phyloP scores from a whole-genome alignment of 2,113 vertebrate species.

The Sapayoa aenigma region DNA sequence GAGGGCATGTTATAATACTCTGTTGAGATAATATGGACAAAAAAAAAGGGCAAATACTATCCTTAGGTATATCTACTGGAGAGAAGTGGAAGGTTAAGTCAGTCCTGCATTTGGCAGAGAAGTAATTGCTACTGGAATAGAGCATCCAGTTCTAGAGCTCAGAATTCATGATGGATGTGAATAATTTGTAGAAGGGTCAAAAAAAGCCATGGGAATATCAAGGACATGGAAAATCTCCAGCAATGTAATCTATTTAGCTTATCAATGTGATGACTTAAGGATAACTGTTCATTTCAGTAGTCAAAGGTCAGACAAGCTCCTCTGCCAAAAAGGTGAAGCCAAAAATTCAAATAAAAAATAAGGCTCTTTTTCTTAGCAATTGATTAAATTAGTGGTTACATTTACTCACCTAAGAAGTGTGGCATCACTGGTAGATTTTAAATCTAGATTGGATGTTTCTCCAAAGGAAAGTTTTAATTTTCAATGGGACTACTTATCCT shows the following conservation, averaged over 20 bases:
- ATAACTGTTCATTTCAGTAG: background rate
- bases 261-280: background rate
- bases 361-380: background rate
- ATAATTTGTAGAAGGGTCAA: constrained; percentile 51
- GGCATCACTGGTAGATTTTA: background rate
- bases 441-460: background rate
- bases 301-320: background rate
- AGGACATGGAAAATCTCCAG: constrained; percentile 48
- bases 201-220: constrained; percentile 59
- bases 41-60: background rate
- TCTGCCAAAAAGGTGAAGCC: background rate
- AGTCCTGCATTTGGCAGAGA: background rate
- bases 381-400: background rate
- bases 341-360: background rate
- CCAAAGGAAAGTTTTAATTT: background rate
- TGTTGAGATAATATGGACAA: background rate
- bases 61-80: background rate
- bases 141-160: background rate
- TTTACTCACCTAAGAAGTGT: background rate
- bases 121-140: constrained; percentile 18
- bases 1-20: background rate
- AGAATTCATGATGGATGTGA: constrained; percentile 37
- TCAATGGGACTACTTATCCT: background rate
- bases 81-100: background rate
- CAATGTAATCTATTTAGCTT: constrained; percentile 32